A percentile compares a stretch with the other conserved stretches of the same genome.
Conservation (phyloP, 2,888 invertebrate species). For the Agonopterix subpropinquella region DNA sequence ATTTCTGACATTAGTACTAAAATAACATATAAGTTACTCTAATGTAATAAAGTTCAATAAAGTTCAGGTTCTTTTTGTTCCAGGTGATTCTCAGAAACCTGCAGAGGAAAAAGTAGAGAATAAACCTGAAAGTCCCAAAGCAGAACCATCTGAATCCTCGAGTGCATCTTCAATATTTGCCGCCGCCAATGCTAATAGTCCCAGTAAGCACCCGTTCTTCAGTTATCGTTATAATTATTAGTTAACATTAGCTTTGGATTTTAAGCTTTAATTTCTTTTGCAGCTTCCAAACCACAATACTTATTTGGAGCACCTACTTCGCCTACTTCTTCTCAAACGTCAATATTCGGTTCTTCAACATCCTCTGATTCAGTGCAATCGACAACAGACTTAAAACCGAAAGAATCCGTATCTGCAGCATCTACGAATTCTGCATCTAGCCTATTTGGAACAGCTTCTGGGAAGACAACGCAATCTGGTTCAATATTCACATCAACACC, state of each 20-base stretch:
- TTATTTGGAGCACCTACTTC: conserved; percentile 14
- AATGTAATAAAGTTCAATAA: neutral
- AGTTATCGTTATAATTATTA: neutral
- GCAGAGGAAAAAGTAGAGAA: conserved; percentile 20
- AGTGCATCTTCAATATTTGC: conserved; percentile 30
- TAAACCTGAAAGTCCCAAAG: conserved; percentile 20
- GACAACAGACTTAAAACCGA: conserved; percentile 15
- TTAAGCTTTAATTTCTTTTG: conserved; percentile 9
- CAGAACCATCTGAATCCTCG: conserved; percentile 18
- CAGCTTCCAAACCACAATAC: conserved; percentile 27
- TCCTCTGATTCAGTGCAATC: conserved; percentile 7
- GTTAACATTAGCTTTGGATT: neutral
- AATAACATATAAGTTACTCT: neutral
- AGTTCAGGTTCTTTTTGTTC: conserved; percentile 5
- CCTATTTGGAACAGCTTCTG: conserved; percentile 36
- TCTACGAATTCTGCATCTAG: conserved; percentile 25
- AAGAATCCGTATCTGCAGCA: conserved; percentile 15
- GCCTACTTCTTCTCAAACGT: conserved; percentile 2
- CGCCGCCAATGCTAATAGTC: conserved; percentile 20
- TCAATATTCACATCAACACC: conserved; percentile 22
- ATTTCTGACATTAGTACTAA: no score
- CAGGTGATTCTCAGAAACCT: conserved; percentile 25
- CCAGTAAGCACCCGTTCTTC: neutral
- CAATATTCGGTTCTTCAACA: conserved; percentile 6
- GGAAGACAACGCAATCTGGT: conserved; percentile 15